Conservation (phyloP, 2,113 vertebrate species). For the Gorilla gorilla region DNA sequence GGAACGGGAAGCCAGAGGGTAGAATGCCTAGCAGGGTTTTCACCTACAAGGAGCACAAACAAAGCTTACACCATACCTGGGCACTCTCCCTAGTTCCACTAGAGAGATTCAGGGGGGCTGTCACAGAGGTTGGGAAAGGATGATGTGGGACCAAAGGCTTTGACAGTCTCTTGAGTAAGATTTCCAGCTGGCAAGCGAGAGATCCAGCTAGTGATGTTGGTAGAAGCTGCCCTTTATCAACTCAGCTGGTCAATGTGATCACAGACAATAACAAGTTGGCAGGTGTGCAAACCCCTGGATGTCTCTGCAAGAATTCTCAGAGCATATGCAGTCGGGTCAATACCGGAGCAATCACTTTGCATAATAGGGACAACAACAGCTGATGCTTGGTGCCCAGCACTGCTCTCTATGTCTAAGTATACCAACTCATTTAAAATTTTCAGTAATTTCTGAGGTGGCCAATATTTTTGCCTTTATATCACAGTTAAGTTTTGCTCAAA, state of each 20-base stretch:
- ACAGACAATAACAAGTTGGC: not conserved
- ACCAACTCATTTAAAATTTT: not conserved
- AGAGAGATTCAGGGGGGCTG: not conserved
- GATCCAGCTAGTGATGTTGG: no score
- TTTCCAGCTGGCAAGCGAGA: not conserved
- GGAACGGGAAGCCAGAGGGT: accelerated
- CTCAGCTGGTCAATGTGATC: not conserved
- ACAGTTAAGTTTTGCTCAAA: not conserved
- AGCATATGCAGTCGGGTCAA: accelerated
- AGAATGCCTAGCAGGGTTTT: not conserved
- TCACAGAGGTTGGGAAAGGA: not conserved
- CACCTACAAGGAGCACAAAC: not conserved
- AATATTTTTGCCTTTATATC: not conserved
- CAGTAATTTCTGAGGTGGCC: not conserved
- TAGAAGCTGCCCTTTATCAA: not conserved
- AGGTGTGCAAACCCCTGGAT: not conserved
- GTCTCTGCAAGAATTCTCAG: not conserved
- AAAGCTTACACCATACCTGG: not conserved
- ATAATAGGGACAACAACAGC: accelerated
- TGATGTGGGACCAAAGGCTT: not conserved
- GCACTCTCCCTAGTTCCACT: not conserved
- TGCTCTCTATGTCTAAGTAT: not conserved
- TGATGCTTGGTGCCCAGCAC: not conserved
- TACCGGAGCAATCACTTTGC: not conserved
- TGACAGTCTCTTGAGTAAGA: not conserved